phyloP scores from a whole-genome alignment of 2,888 invertebrate genomes.

The Schrankia costaestrigalis region DNA sequence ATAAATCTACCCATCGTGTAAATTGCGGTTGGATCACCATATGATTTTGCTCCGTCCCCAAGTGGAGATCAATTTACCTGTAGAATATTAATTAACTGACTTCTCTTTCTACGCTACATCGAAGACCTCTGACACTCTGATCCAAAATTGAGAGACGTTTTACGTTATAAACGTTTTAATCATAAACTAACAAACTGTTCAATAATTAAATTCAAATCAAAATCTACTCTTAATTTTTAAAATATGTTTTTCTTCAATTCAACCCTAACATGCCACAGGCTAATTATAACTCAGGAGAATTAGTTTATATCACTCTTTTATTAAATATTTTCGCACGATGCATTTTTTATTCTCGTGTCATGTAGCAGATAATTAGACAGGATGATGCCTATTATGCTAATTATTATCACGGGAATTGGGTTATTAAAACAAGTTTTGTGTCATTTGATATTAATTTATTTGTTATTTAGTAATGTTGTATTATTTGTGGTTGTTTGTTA shows the following conservation, averaged over 20 bases:
- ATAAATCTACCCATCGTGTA: too few relatives aligned
- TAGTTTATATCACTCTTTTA: slow-evolving; percentile 26
- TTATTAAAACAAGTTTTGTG: slow-evolving; percentile 21
- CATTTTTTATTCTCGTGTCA: slow-evolving; percentile 46
- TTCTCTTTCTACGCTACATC: too few relatives aligned
- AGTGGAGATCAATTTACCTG: too few relatives aligned
- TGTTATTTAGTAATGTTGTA: slow-evolving; percentile 2
- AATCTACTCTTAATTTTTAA: slow-evolving; percentile 35
- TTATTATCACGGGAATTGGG: slow-evolving; percentile 18
- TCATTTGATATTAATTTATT: slow-evolving; percentile 27
- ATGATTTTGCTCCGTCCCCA: too few relatives aligned
- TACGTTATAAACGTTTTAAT: too few relatives aligned
- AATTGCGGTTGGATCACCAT: too few relatives aligned
- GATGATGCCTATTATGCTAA: slow-evolving; percentile 40
- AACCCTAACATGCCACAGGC: slow-evolving; percentile 44
- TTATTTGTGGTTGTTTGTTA: slow-evolving; percentile 6
- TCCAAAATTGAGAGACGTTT: too few relatives aligned
- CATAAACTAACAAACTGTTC: too few relatives aligned
- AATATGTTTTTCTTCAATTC: slow-evolving; percentile 31
- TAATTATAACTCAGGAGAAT: slow-evolving; percentile 69
- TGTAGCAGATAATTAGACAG: slow-evolving; percentile 54
- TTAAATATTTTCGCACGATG: slow-evolving; percentile 61
- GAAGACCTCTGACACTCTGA: too few relatives aligned
- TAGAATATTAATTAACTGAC: too few relatives aligned
- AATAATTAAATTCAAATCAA: not conserved